Evolutionary conservation across 2,113 vertebrate genomes (phyloP).

Genomic region (Pseudopipra pipra): DNA sequence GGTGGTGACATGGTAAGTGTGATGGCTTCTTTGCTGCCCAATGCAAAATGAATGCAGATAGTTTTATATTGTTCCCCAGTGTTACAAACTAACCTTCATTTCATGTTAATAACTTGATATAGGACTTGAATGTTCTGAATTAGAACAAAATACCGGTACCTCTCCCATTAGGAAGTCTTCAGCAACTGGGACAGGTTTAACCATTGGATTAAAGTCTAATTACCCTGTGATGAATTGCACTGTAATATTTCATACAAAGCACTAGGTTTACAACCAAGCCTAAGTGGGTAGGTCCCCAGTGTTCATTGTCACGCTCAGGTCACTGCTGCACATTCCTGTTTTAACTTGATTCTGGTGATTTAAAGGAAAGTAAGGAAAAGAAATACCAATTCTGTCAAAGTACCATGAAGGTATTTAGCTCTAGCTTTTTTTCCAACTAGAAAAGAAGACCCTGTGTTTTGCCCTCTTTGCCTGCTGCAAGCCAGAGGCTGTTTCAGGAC

Average conservation of each 20-base stretch:
- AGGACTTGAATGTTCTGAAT: background rate
- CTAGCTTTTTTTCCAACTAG: background rate
- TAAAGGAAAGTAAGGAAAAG: background rate
- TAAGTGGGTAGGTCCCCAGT: background rate
- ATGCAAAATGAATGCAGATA: background rate
- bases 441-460: background rate
- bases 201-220: conserved; percentile 21
- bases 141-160: background rate
- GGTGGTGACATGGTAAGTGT: background rate
- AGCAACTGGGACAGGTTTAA: background rate
- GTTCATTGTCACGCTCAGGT: background rate
- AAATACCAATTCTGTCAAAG: background rate
- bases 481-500: background rate
- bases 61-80: background rate
- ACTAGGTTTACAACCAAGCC: background rate
- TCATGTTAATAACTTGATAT: background rate
- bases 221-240: conserved; percentile 10
- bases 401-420: background rate
- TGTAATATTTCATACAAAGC: background rate
- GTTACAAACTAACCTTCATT: background rate
- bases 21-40: background rate
- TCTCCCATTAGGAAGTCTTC: background rate
- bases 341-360: background rate
- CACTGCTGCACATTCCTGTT: background rate
- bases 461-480: background rate